Conservation (phyloP, 92 coral and sea anemone species). For the Phenganax stokvisi region DNA sequence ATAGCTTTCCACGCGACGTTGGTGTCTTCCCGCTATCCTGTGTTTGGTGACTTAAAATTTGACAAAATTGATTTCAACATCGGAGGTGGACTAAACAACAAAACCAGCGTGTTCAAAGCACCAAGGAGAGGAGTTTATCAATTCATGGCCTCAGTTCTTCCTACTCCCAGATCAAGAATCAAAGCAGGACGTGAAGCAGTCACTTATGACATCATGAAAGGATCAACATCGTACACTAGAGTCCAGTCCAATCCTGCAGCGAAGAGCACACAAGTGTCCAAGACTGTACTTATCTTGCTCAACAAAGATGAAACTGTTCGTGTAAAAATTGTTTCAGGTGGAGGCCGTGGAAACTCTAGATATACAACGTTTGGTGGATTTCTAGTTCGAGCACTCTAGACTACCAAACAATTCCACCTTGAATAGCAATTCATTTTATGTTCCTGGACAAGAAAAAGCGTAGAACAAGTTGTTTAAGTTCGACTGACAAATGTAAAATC, state of each 20-base stretch:
- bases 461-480: no score
- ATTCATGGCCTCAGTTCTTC: not conserved
- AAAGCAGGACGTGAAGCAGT: not conserved
- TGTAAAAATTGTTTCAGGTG: slow-evolving; percentile 1
- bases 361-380: not conserved
- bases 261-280: not conserved
- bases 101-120: not conserved
- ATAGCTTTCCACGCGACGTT: not conserved
- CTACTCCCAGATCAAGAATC: not conserved
- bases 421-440: no score
- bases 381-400: not conserved
- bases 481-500: no score
- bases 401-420: not conserved
- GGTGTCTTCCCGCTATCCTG: not conserved
- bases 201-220: not conserved
- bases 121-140: slow-evolving; percentile 16
- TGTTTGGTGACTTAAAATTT: not conserved
- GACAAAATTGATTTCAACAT: slow-evolving; percentile 7
- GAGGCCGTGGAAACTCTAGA: not conserved
- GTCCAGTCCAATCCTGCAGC: no score
- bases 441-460: no score
- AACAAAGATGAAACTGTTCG: slow-evolving; percentile 1
- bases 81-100: not conserved
- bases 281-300: not conserved
- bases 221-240: no score